These are phyloP conservation scores for Rotaria socialis DNA, from an alignment of 2,888 invertebrate species.

Conservation along the genomic window DNA sequence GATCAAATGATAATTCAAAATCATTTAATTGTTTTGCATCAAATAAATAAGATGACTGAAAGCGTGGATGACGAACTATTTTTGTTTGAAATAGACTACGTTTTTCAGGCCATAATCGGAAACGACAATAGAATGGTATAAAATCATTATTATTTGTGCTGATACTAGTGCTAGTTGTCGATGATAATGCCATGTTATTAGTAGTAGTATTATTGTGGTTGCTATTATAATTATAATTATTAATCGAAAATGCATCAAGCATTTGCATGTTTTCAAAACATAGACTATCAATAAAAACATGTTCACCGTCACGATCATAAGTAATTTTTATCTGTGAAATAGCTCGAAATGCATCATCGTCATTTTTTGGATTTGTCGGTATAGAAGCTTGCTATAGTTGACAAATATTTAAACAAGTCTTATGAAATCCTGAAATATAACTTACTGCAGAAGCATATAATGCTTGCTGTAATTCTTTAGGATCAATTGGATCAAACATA, in stretches of 20 bases:
- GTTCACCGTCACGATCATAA: conserved; percentile 31
- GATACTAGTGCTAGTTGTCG: background rate
- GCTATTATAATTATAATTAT: background rate
- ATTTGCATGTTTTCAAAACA: conserved; percentile 1
- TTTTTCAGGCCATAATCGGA: conserved; percentile 20
- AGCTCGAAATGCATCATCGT: background rate
- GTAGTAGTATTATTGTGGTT: background rate
- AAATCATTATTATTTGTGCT: background rate
- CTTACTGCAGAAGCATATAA: conserved; percentile 35
- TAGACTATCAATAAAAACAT: conserved; percentile 7
- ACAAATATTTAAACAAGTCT: background rate
- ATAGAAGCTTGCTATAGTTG: background rate
- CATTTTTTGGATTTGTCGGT: background rate
- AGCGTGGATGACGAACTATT: background rate
- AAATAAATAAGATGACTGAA: background rate
- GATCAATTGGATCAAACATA: conserved; percentile 46
- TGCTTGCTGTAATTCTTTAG: conserved; percentile 43
- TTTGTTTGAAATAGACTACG: conserved; percentile 21
- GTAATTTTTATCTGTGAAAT: background rate
- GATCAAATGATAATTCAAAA: background rate
- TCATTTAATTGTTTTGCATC: background rate
- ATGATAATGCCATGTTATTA: background rate
- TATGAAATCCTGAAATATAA: too few relatives aligned
- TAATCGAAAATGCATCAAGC: background rate
- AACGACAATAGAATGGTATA: conserved; percentile 6